phyloP scores from a whole-genome alignment of 2,888 invertebrate species.

The Agonopterix heracliana region DNA sequence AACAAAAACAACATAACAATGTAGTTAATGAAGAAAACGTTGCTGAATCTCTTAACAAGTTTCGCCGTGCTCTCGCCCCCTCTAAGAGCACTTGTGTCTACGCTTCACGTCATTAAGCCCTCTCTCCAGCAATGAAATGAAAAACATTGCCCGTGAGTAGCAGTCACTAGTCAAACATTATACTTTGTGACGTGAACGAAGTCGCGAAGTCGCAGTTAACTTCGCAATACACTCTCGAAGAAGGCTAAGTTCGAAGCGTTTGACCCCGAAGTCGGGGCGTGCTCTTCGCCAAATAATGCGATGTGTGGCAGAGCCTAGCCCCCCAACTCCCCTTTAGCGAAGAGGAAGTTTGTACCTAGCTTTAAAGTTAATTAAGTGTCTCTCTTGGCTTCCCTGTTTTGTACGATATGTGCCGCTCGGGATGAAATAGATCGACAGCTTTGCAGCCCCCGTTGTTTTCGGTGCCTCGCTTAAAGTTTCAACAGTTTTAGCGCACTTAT shows the following conservation, averaged over 20 bases:
- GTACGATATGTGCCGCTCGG: slow-evolving; percentile 39
- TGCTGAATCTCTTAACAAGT: not conserved
- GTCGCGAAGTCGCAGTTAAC: slow-evolving; percentile 32
- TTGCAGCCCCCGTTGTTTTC: slow-evolving; percentile 20
- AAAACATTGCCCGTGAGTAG: no score
- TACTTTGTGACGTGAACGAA: slow-evolving; percentile 25
- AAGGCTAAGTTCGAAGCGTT: slow-evolving; percentile 41
- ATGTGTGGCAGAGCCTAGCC: slow-evolving; percentile 31
- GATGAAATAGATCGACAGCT: slow-evolving; percentile 39
- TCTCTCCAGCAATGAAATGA: no score
- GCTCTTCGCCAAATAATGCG: slow-evolving; percentile 33
- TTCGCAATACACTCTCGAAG: slow-evolving; percentile 47
- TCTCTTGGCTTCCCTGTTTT: slow-evolving; percentile 37
- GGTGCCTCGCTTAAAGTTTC: slow-evolving; percentile 19
- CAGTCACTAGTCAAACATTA: not conserved
- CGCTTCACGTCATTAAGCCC: no score
- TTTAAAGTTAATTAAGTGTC: slow-evolving; percentile 64
- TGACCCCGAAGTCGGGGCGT: slow-evolving; percentile 40
- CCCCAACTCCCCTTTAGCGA: slow-evolving; percentile 12
- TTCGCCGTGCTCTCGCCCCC: not conserved
- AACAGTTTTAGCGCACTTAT: slow-evolving; percentile 21
- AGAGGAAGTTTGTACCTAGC: slow-evolving; percentile 49
- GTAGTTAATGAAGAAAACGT: not conserved
- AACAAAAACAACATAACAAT: not conserved
- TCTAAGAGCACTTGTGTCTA: slow-evolving; percentile 1